A percentile compares a stretch with the other conserved stretches of the same genome.
Evolutionary conservation across 2,888 invertebrate genomes (phyloP).

Genomic region (Choristoneura rosaceana): DNA sequence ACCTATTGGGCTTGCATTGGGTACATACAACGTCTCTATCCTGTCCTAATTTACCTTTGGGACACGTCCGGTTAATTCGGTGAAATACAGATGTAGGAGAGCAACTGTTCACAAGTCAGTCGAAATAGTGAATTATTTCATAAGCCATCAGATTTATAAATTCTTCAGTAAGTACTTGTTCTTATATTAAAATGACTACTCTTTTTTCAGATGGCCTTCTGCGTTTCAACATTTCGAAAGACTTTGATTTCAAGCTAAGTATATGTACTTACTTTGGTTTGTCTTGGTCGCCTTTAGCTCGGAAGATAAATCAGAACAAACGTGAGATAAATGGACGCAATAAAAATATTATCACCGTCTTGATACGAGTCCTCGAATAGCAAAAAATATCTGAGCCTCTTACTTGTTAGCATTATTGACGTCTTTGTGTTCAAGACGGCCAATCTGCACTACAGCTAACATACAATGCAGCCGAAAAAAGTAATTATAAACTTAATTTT

Average conservation of each 20-base stretch:
- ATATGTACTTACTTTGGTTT: background rate
- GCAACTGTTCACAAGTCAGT: too few relatives aligned
- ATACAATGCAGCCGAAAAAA: background rate
- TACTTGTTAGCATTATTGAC: slow-evolving; percentile 13
- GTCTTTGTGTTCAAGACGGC: slow-evolving; percentile 4
- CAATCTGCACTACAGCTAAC: background rate
- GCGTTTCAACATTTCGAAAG: background rate
- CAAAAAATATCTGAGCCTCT: slow-evolving; percentile 22
- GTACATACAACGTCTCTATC: too few relatives aligned
- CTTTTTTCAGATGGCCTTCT: too few relatives aligned
- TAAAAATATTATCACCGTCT: slow-evolving; percentile 27
- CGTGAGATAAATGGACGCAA: slow-evolving; percentile 21
- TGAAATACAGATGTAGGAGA: too few relatives aligned
- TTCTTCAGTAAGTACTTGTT: too few relatives aligned
- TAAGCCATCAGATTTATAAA: too few relatives aligned
- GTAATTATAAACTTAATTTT: background rate
- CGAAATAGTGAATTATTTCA: too few relatives aligned
- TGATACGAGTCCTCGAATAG: slow-evolving; percentile 12
- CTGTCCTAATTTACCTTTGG: too few relatives aligned
- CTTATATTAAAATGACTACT: too few relatives aligned
- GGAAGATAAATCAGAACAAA: slow-evolving; percentile 13
- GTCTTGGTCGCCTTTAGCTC: background rate
- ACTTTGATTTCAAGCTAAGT: background rate
- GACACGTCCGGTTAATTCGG: too few relatives aligned
- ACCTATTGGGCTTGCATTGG: background rate